Base-by-base conservation (phyloP, 2,797 vertebrate species). In the Emys orbicularis region DNA sequence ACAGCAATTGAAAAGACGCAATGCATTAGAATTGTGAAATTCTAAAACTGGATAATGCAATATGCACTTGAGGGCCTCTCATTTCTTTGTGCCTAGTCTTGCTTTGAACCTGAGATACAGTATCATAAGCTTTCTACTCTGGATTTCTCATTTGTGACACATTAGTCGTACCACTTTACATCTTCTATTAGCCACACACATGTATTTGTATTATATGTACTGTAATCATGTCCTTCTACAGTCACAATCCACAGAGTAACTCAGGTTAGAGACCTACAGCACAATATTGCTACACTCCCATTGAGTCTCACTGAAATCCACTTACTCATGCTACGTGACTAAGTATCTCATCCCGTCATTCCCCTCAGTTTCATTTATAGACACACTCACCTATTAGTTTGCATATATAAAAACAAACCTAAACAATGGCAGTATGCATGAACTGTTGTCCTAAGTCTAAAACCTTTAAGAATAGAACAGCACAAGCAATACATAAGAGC, bases 91-190 rank as follows among this genome's bases (percentile, higher is more conserved):
- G 23, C 31, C 92, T 84, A 87, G 87, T 82, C 79, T 93, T 93
- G 77, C 16, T 82, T 96, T 94, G 81, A 94, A 92, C 53, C 15
- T 92, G 74, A 56, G 44, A 81, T 49, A 92, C 23, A 7, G 47
- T 10, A 80, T 74, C 76, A 90, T 47, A 80, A 29, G 16, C 25
- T 93, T 94, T 9, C 3, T 18, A 52, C 68, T 90, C 87, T 79
- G 65, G 54, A 79, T 80, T 87, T 83, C 25, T 90, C 2, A 18
- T 47, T 88, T 86, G 76, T 13, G 83, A 90, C 4, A 31, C 10
- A 92, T 92, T 92, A 91, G 84, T 82, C 61, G 84, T 15, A 65
- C 1, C 2, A 50, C 1, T 61, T 84, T 86, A 87, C 72, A 19
- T 27, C 53, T 11, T 65, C 47, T 5, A 18, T 41, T 72, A 72